Evolutionary conservation across 2,888 invertebrate species (phyloP).

Genomic region (Oxytorus armatus): DNA sequence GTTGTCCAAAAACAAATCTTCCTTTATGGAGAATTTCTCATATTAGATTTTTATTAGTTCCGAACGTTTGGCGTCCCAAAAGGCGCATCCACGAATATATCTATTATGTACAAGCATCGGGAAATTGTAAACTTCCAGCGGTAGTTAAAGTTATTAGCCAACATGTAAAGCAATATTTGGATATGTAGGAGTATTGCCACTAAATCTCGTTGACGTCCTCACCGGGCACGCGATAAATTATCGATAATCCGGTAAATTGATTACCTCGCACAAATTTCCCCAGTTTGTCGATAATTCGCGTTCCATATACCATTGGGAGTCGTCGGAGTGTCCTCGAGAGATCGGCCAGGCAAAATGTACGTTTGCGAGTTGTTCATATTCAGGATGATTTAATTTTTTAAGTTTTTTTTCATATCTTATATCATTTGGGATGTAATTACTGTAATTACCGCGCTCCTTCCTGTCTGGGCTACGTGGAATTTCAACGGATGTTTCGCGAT

Average conservation of each 20-base stretch:
- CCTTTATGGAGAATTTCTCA: no score
- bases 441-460: neutral
- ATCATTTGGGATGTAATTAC: conserved; percentile 22
- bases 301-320: conserved; percentile 29
- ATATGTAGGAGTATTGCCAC: conserved; percentile 1
- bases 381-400: neutral
- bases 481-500: neutral
- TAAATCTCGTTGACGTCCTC: conserved; percentile 24
- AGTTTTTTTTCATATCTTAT: neutral
- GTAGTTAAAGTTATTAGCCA: neutral
- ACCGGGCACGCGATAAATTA: conserved; percentile 36
- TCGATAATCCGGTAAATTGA: conserved; percentile 48
- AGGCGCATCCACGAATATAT: neutral
- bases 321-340: conserved; percentile 8
- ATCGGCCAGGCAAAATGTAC: conserved; percentile 6
- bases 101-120: neutral
- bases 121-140: neutral
- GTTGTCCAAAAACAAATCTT: no score
- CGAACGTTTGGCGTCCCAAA: neutral
- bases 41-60: conserved; percentile 10
- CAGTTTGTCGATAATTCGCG: conserved; percentile 32
- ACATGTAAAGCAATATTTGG: neutral
- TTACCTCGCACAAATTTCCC: conserved; percentile 29
- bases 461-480: neutral
- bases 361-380: conserved; percentile 27